These are phyloP conservation scores for Myiagra hebetior DNA, from an alignment of 2,113 vertebrate genomes.

Conservation along the genomic window DNA sequence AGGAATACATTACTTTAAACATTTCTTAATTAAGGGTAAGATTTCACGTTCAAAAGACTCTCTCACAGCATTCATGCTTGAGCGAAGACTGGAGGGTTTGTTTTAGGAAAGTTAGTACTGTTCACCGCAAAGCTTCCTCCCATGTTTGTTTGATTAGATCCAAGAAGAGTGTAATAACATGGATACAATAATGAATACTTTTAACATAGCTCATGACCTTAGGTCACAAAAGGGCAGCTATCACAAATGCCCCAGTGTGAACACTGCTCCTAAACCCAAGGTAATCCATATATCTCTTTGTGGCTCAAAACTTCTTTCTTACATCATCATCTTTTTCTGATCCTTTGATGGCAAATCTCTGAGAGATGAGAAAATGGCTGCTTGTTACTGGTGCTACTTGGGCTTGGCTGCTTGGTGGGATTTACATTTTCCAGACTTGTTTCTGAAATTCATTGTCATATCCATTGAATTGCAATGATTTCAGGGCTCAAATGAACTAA, in stretches of 20 bases:
- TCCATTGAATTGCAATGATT: background rate
- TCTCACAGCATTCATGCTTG: background rate
- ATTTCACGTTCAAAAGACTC: background rate
- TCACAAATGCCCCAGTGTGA: background rate
- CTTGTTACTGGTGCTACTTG: background rate
- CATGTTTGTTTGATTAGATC: background rate
- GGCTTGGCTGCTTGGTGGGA: background rate
- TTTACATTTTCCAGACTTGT: background rate
- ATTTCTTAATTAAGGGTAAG: background rate
- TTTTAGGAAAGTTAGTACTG: background rate
- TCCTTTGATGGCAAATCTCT: background rate
- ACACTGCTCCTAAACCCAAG: background rate
- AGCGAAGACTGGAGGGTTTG: background rate
- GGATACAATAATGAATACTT: background rate
- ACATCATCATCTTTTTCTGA: background rate
- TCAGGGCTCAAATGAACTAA: constrained; percentile 86
- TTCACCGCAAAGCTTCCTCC: background rate
- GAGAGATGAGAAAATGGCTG: background rate
- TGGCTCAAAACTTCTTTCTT: background rate
- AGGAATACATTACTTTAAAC: background rate
- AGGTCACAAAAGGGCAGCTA: background rate
- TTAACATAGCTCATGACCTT: background rate
- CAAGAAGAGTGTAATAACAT: background rate
- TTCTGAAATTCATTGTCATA: background rate
- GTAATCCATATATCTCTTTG: background rate